phyloP scores from a whole-genome alignment of 2,113 vertebrate genomes.

The Solea solea region DNA sequence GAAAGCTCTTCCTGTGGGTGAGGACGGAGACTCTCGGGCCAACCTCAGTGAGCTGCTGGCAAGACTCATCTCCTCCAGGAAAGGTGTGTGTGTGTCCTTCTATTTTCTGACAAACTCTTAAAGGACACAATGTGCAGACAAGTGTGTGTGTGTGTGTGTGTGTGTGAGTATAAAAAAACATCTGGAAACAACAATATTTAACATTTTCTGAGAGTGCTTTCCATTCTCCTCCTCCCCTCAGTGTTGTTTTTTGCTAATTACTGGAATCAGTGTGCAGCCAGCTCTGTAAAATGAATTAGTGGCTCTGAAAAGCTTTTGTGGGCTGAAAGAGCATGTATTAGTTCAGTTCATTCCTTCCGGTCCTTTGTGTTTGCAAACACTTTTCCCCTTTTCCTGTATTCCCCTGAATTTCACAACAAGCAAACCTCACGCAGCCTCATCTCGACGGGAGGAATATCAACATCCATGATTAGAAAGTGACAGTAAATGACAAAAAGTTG shows the following conservation, averaged over 20 bases:
- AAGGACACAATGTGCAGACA: not conserved
- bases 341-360: slow-evolving; percentile 51
- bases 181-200: slow-evolving; percentile 23
- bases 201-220: slow-evolving; percentile 16
- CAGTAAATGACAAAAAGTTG: too few species aligned
- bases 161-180: too few species aligned
- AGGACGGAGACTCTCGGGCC: slow-evolving; percentile 79
- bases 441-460: too few species aligned
- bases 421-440: not conserved
- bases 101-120: not conserved
- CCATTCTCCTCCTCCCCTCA: slow-evolving; percentile 30
- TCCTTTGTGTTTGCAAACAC: too few species aligned
- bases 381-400: too few species aligned
- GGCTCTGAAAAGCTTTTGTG: slow-evolving; percentile 76
- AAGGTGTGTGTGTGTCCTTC: slow-evolving; percentile 81
- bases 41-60: slow-evolving; percentile 88
- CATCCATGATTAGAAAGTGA: too few species aligned
- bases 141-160: not conserved
- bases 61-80: slow-evolving; percentile 88
- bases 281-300: slow-evolving; percentile 75
- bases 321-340: slow-evolving; percentile 64
- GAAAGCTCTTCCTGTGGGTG: slow-evolving; percentile 76
- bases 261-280: slow-evolving; percentile 50
- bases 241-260: slow-evolving; percentile 60
- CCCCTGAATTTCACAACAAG: too few species aligned